Conservation (phyloP, 2,888 invertebrate genomes). For the Acanthosepion esculentum region DNA sequence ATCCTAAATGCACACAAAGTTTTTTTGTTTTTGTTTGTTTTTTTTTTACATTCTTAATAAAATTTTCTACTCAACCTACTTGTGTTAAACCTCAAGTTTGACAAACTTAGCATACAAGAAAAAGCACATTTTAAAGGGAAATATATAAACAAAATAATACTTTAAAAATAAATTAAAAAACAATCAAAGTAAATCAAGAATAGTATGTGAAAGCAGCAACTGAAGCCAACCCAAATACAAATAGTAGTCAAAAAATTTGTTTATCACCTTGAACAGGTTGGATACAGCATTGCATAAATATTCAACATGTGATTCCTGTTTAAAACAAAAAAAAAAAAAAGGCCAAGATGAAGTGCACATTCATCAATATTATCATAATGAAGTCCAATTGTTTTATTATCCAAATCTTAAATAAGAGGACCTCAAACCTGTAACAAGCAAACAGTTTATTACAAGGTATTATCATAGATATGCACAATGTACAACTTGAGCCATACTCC, state of each 20-base stretch:
- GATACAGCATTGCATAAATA: background rate
- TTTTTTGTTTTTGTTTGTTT: too few species aligned
- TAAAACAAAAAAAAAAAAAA: background rate
- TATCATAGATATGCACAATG: slow-evolving; percentile 33
- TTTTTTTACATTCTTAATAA: background rate
- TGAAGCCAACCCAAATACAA: slow-evolving; percentile 33
- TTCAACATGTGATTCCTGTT: slow-evolving; percentile 33
- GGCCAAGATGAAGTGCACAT: slow-evolving; percentile 33
- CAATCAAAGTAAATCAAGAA: background rate
- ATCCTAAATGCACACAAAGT: background rate
- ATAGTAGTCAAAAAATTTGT: slow-evolving; percentile 18
- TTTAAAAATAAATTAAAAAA: background rate
- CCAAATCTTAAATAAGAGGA: slow-evolving; percentile 33
- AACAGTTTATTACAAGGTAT: slow-evolving; percentile 33
- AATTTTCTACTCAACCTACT: background rate
- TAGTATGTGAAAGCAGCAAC: background rate
- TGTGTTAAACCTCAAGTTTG: background rate
- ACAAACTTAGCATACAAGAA: background rate
- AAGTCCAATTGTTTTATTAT: slow-evolving; percentile 22
- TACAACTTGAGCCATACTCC: slow-evolving; percentile 23
- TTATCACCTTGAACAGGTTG: slow-evolving; percentile 33
- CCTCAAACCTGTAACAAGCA: slow-evolving; percentile 23
- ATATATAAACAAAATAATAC: background rate
- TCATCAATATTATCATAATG: slow-evolving; percentile 11
- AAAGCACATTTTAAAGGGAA: background rate